phyloP scores from a whole-genome alignment of 2,113 vertebrate genomes.

The Charadrius vociferus region DNA sequence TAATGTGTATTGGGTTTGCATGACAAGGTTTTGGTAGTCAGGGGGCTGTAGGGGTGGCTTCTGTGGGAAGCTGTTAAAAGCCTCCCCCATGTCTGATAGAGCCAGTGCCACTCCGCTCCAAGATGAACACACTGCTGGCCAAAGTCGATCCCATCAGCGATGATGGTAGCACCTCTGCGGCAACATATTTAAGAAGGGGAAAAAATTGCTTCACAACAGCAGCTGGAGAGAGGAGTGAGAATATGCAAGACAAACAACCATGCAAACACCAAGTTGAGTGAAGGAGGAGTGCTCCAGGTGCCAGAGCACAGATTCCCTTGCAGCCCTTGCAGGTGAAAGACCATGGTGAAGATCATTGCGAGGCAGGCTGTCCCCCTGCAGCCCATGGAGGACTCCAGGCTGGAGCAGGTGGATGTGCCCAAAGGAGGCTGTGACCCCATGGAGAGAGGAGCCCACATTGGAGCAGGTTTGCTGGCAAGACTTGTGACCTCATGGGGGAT shows the following conservation, averaged over 20 bases:
- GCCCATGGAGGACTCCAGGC: neutral
- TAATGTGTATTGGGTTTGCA: neutral
- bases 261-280: no score
- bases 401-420: neutral
- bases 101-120: neutral
- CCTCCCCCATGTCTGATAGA: neutral
- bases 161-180: accelerated
- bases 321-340: no score
- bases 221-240: neutral
- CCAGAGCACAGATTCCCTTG: neutral
- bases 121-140: no score
- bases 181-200: neutral
- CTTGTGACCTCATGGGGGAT: neutral
- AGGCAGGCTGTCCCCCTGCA: neutral
- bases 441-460: neutral
- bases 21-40: neutral
- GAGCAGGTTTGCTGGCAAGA: neutral
- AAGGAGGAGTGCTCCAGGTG: neutral
- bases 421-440: neutral
- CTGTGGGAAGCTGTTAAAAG: neutral
- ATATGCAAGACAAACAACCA: neutral
- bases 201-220: neutral
- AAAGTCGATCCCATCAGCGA: neutral
- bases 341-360: no score
- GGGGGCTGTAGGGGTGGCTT: neutral